A percentile compares a stretch with the other conserved stretches of the same genome.
These are phyloP conservation scores for Pyrrhia umbra DNA, from an alignment of 2,888 invertebrate species.

Conservation along the genomic window DNA sequence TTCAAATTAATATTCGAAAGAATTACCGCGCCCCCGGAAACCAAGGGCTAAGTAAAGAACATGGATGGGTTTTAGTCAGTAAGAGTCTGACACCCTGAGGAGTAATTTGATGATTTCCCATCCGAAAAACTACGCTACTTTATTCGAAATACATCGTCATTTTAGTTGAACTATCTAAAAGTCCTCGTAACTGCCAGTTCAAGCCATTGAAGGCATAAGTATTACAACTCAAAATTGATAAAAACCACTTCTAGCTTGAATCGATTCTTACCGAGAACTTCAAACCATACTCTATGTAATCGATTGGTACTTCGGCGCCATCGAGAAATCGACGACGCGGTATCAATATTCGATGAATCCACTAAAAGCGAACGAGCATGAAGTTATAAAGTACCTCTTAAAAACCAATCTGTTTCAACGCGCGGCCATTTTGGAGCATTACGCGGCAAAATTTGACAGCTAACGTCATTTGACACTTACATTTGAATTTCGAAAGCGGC, in stretches of 20 bases:
- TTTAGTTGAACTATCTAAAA: too few relatives aligned
- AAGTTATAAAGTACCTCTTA: constrained; percentile 38
- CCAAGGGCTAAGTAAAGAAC: too few relatives aligned
- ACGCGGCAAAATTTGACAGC: constrained; percentile 46
- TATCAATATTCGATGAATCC: constrained; percentile 47
- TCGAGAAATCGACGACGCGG: constrained; percentile 6
- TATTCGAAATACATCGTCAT: too few relatives aligned
- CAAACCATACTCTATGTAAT: constrained; percentile 14
- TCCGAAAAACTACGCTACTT: too few relatives aligned
- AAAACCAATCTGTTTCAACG: constrained; percentile 47
- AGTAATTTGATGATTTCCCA: too few relatives aligned
- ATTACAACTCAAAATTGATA: neutral
- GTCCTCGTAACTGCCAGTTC: too few relatives aligned
- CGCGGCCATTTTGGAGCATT: constrained; percentile 44
- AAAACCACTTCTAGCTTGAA: neutral
- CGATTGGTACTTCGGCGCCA: constrained; percentile 18
- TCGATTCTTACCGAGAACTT: constrained; percentile 12
- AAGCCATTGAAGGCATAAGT: too few relatives aligned
- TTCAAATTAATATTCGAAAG: too few relatives aligned
- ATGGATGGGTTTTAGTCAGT: too few relatives aligned
- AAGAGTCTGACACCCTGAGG: too few relatives aligned
- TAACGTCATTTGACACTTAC: constrained; percentile 39
- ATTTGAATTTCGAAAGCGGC: constrained; percentile 42
- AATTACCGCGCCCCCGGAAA: too few relatives aligned
- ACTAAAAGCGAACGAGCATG: constrained; percentile 9